Percentiles rank a stretch among this genome's conserved stretches.
Evolutionary conservation across 2,113 vertebrate species (phyloP).

Genomic region (Python bivittatus): DNA sequence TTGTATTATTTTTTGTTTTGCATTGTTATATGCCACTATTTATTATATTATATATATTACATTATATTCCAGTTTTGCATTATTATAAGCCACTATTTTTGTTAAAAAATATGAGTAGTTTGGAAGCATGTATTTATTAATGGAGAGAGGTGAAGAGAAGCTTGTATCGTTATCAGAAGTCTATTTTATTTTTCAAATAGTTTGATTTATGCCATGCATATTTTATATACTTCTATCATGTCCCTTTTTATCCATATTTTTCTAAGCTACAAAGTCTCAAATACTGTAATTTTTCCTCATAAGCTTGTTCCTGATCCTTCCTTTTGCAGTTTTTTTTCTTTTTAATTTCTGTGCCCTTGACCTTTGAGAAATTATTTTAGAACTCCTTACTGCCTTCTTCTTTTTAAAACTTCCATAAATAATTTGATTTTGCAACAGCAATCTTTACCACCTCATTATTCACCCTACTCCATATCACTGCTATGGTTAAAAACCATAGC

Average conservation of each 20-base stretch:
- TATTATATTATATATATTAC: constrained; percentile 36
- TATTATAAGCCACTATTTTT: constrained; percentile 60
- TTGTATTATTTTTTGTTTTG: constrained; percentile 40
- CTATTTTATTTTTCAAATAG: background rate
- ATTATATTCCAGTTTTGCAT: constrained; percentile 42
- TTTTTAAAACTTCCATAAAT: background rate
- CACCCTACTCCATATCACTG: background rate
- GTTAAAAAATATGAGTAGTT: constrained; percentile 71
- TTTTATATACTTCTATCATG: too few relatives aligned
- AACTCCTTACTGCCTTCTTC: background rate
- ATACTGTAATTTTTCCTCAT: too few relatives aligned
- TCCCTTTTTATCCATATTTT: too few relatives aligned
- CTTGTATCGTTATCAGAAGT: background rate
- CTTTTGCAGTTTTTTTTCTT: too few relatives aligned
- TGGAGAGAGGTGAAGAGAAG: background rate
- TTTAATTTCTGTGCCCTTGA: too few relatives aligned
- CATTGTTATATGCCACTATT: constrained; percentile 55
- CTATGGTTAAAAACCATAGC: background rate
- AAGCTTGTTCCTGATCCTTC: too few relatives aligned
- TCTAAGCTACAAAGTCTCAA: too few relatives aligned
- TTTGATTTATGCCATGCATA: too few relatives aligned
- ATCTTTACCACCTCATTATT: background rate
- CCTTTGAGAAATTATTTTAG: too few relatives aligned
- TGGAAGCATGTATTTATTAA: constrained; percentile 63
- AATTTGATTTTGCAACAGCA: background rate